These are phyloP conservation scores for Boulengeromyrus knoepffleri DNA, from an alignment of 2,113 vertebrate species.

Conservation along the genomic window DNA sequence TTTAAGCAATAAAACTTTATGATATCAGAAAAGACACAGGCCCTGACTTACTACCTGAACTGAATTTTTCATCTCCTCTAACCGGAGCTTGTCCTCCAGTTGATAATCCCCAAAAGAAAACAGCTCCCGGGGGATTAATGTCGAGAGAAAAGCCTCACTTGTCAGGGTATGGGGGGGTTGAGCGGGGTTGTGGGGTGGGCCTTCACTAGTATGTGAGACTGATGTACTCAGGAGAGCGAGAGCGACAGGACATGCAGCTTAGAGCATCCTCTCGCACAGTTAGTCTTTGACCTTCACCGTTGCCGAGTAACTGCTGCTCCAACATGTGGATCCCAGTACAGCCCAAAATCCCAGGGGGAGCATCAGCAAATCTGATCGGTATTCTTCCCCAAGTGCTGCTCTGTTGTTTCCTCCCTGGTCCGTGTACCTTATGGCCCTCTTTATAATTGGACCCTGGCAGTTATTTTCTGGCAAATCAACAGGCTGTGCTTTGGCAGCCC, in stretches of 20 bases:
- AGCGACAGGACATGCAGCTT: not conserved
- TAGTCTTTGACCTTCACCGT: not conserved
- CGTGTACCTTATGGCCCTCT: not conserved
- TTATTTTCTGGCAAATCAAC: not conserved
- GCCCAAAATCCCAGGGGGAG: not conserved
- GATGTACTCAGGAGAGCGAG: not conserved
- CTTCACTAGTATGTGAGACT: not conserved
- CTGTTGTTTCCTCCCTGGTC: not conserved
- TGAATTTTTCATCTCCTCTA: constrained; percentile 13
- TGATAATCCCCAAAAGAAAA: constrained; percentile 14
- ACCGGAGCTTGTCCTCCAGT: constrained; percentile 3
- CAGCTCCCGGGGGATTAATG: constrained; percentile 6
- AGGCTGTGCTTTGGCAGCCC: not conserved
- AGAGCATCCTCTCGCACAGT: not conserved
- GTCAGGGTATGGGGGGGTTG: not conserved
- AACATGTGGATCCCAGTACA: not conserved
- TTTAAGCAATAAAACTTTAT: constrained; percentile 12
- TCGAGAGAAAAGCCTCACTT: constrained; percentile 10
- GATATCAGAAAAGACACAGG: not conserved
- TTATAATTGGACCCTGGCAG: not conserved
- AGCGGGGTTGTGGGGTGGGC: too few relatives aligned
- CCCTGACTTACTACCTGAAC: not conserved
- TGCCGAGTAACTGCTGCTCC: not conserved
- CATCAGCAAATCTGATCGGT: not conserved
- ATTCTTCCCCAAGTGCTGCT: not conserved